Evolutionary conservation across 2,888 invertebrate genomes (phyloP), one percentile per base, ranked within the genome.

Genomic region (Agriopis leucophaearia): DNA sequence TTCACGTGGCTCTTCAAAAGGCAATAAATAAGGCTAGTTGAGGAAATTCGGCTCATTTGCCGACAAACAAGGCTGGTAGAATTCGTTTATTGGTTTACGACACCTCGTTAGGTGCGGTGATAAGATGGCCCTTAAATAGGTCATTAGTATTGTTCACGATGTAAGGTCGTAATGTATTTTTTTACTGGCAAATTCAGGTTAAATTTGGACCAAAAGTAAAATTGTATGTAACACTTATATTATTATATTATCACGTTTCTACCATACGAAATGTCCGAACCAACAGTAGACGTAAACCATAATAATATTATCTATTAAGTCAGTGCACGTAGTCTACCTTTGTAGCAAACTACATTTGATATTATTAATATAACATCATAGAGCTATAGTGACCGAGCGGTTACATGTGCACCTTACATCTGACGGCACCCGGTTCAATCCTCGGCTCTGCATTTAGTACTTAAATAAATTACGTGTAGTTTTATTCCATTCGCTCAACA

Each of bases 91-190:
- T 76, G 81, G 80, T 93, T 91, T 92, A 94, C 82, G 80, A 82
- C 73, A 78, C 80, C 92, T 93, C 89, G 92, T 94, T 93, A 92
- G 88, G 81, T 77, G 77, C 74, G 78, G 79, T 78, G 89, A 91
- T 91, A 90, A 91, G 88, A 84, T 81, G 78, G 78, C 79, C 70
- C 84, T 82, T 89, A 91, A 93, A 87, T 91, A 89, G 88, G 88
- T 90, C 88, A 94, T 93, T 92, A 92, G 88, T 88, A 90, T 92
- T 92, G 92, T 92, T 87, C 79, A 75, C 74, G 67, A 80, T 78
- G 80, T 75, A 70, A 74, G 67, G 66, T 65, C 47, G 70, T 72
- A 79, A 81, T 71, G 57, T 56, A 16, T 18, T 70, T 70, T 65
- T 66, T 70, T 61, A 54, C 12, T 35, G 18, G 6, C n/a, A 47